Conservation (phyloP, 2,888 invertebrate genomes). For the Platycnemis pennipes region DNA sequence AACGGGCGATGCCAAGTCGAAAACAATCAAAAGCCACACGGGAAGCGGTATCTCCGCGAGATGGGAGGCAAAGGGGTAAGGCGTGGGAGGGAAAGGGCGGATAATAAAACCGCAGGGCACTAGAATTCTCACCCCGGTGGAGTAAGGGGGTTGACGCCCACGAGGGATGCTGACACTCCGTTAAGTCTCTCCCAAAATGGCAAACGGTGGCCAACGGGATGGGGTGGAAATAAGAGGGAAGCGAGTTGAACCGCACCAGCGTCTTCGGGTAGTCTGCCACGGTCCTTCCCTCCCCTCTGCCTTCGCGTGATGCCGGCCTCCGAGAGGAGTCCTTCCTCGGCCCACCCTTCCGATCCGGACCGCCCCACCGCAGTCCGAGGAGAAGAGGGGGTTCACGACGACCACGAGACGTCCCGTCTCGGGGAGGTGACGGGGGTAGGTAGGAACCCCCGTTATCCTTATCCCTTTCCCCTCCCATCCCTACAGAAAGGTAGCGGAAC, state of each 20-base stretch:
- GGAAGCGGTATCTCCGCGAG: neutral
- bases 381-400: neutral
- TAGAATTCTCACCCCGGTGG: neutral
- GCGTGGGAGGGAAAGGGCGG: neutral
- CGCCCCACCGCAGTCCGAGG: too few relatives aligned
- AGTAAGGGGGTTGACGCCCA: neutral
- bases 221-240: neutral
- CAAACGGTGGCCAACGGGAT: neutral
- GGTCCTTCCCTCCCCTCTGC: neutral
- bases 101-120: neutral
- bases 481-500: neutral
- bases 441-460: neutral
- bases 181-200: conserved; percentile 15
- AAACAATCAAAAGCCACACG: neutral
- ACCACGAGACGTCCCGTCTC: neutral
- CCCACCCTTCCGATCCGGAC: too few relatives aligned
- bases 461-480: neutral
- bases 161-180: conserved; percentile 1
- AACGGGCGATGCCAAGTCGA: neutral
- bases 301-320: neutral
- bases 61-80: neutral
- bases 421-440: neutral
- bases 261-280: neutral
- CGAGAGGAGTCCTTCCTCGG: neutral
- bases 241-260: neutral